A percentile compares a stretch with the other conserved stretches of the same genome.
Conservation (phyloP, 2,113 vertebrate species). For the Ptychochromis oligacanthus region DNA sequence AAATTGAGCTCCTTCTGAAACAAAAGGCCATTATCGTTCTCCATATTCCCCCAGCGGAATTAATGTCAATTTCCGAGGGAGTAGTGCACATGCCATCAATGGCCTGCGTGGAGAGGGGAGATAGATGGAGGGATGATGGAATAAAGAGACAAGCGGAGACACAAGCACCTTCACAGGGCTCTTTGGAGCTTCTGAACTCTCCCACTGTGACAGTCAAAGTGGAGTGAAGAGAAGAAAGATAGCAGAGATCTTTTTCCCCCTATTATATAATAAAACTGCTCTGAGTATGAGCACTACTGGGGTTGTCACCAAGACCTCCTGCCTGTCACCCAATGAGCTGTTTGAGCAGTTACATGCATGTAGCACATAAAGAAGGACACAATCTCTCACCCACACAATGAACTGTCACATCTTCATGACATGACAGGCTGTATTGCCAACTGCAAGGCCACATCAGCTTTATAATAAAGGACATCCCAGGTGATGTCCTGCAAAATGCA, state of each 20-base stretch:
- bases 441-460: constrained; percentile 25
- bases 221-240: constrained; percentile 27
- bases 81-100: neutral
- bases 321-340: constrained; percentile 17
- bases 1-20: constrained; percentile 52
- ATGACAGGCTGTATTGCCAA: neutral
- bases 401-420: neutral
- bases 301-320: constrained; percentile 22
- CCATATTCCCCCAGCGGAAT: constrained; percentile 24
- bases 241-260: neutral
- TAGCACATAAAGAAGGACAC: constrained; percentile 1
- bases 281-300: constrained; percentile 16
- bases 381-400: constrained; percentile 27
- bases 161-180: constrained; percentile 37
- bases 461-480: constrained; percentile 44
- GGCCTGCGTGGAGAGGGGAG: neutral
- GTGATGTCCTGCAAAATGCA: constrained; percentile 11
- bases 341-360: constrained; percentile 4
- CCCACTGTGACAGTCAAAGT: constrained; percentile 21
- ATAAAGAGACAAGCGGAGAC: constrained; percentile 12
- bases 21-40: constrained; percentile 28
- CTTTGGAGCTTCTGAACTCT: constrained; percentile 25
- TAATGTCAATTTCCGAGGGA: neutral
- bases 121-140: constrained; percentile 17
- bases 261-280: constrained; percentile 56